phyloP scores from a whole-genome alignment of 1,140 invertebrate species.

The Drusus annulatus region DNA sequence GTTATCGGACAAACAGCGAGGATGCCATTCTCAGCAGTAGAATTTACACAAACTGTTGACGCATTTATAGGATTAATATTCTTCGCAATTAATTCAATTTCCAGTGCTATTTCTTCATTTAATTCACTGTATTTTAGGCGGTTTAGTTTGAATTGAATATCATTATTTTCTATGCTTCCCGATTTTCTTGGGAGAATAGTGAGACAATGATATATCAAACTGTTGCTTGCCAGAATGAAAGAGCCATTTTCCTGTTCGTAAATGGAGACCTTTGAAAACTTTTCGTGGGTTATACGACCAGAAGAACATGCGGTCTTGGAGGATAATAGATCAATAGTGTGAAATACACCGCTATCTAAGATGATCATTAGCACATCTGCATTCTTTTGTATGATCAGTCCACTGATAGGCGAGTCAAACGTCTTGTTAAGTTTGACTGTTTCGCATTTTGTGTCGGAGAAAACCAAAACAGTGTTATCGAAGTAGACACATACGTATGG shows the following conservation, averaged over 20 bases:
- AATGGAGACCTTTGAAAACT: slow-evolving; percentile 26
- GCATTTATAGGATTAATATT: slow-evolving; percentile 33
- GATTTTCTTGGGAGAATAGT: neutral
- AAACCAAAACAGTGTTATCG: slow-evolving; percentile 40
- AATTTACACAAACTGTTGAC: slow-evolving; percentile 47
- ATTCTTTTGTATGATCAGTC: slow-evolving; percentile 33
- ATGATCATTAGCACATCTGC: slow-evolving; percentile 26
- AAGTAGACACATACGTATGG: slow-evolving; percentile 53
- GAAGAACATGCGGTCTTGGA: neutral
- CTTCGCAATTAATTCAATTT: slow-evolving; percentile 40
- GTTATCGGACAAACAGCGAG: slow-evolving; percentile 50
- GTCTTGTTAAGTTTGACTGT: slow-evolving; percentile 48
- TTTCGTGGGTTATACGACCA: slow-evolving; percentile 30
- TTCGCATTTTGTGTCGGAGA: slow-evolving; percentile 42
- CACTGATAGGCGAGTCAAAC: slow-evolving; percentile 46
- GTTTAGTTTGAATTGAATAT: slow-evolving; percentile 13
- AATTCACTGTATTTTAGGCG: slow-evolving; percentile 36
- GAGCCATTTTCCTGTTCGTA: slow-evolving; percentile 43
- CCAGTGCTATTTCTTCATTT: slow-evolving; percentile 18
- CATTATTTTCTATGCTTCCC: slow-evolving; percentile 10
- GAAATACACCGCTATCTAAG: slow-evolving; percentile 34
- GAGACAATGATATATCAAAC: slow-evolving; percentile 37
- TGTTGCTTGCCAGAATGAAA: slow-evolving; percentile 43
- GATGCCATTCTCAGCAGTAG: slow-evolving; percentile 20
- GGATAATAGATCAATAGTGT: slow-evolving; percentile 34